A percentile compares a stretch with the other conserved stretches of the same genome.
Evolutionary conservation across 2,797 vertebrate species (phyloP).

Genomic region (Ispidina lecontei): DNA sequence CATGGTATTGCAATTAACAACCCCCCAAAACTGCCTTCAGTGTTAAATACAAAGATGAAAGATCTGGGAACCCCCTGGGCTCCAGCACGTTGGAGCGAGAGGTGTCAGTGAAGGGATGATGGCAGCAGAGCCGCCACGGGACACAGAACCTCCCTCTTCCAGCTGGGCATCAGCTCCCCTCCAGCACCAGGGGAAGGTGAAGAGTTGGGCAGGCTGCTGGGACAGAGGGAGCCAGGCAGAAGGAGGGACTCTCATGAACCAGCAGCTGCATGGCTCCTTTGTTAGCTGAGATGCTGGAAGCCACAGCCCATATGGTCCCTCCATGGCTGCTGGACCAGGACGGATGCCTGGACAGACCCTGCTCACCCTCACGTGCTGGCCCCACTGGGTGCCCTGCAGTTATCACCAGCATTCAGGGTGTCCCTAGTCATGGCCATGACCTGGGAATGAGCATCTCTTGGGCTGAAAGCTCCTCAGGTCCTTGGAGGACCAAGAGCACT

Average conservation of each 20-base stretch:
- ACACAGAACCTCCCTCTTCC: not conserved
- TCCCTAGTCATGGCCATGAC: not conserved
- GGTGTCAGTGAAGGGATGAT: not conserved
- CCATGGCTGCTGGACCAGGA: not conserved
- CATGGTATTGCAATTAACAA: slow-evolving; percentile 46
- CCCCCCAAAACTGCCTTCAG: slow-evolving; percentile 21
- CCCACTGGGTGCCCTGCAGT: not conserved
- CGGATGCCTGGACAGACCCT: not conserved
- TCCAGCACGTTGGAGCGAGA: accelerated
- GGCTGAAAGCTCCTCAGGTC: not conserved
- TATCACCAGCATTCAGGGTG: not conserved
- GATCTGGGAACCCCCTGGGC: not conserved
- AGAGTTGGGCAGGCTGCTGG: not conserved
- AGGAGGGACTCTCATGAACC: not conserved
- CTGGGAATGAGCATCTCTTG: accelerated
- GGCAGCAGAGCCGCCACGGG: accelerated
- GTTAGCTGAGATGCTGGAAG: not conserved
- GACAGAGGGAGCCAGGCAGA: not conserved
- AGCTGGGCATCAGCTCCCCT: accelerated
- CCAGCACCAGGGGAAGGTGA: not conserved
- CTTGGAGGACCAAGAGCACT: not conserved
- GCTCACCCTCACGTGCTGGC: accelerated
- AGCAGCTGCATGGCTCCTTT: not conserved
- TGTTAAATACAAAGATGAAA: slow-evolving; percentile 49
- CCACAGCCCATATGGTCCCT: not conserved